Base-by-base conservation (phyloP, 2,113 vertebrate genomes). In the Limnothrissa miodon region DNA sequence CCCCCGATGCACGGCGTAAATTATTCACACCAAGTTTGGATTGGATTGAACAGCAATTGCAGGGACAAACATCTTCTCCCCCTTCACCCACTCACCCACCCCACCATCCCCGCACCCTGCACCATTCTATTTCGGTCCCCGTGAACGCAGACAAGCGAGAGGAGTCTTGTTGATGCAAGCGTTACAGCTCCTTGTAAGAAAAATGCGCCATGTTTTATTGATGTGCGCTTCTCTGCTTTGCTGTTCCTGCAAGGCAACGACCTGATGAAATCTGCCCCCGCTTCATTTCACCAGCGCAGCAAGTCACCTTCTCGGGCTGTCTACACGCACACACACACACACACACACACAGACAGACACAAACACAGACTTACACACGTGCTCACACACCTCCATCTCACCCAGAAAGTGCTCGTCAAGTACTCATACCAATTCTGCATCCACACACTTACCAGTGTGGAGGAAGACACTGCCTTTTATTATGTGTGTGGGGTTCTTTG, bases 161-260 rank as follows among this genome's bases (percentile, higher is more conserved):
- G 84, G 66, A 74, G 84, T 23, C 44, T 82, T 79, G 87, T 85
- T 86, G 10, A 86, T 62, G 91, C 11, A 29, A 74, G 66, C 11
- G 66, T 89, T 88, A 87, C 83, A 88, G 88, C 90, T 91, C 90
- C 87, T 29, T 74, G 29, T 11, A 56, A 56, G 23, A 21, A 66
- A 62, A 84, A 87, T 82, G 86, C 80, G 83, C 39, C 66, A 90
- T 93, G 85, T 92, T 93, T 94, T 92, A 92, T 93, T 92, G 66
- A 94, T 90, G 89, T 44, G 10, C 45, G 79, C 79, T 39, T 80
- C 85, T 85, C 82, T 82, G 56, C 82, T 88, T n/a, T 36, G 80
- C 88, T 85, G 82, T 80, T 85, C 88, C 36, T 84, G 85, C 80
- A 87, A n/a, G 53, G 84, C 90, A 86, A 79, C 85, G 53, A 90